Evolutionary conservation across 2,888 invertebrate species (phyloP).

Genomic region (Megastigmus dorsalis): DNA sequence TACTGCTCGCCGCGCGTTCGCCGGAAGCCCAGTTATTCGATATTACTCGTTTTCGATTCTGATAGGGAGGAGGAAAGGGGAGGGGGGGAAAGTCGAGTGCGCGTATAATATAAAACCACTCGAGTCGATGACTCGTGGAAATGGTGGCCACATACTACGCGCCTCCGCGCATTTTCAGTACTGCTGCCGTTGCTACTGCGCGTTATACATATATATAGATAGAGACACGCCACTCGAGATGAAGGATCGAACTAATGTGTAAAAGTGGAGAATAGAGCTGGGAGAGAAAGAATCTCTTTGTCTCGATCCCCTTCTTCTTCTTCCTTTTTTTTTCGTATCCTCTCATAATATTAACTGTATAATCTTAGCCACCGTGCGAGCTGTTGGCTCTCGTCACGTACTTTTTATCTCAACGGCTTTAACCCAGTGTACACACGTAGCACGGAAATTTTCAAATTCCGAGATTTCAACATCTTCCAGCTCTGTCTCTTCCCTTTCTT

Average conservation of each 20-base stretch:
- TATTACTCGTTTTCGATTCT: neutral
- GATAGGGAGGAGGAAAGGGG: neutral
- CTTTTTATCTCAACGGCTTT: neutral
- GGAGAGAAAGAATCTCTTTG: too few relatives aligned
- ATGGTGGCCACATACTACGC: neutral
- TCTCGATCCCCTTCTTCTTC: too few relatives aligned
- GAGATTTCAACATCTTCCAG: neutral
- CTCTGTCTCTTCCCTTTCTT: neutral
- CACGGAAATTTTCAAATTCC: neutral
- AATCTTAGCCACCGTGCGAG: neutral
- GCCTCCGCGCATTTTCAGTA: neutral
- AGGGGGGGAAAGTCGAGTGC: neutral
- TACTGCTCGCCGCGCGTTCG: neutral
- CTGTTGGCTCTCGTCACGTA: neutral
- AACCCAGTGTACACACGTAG: neutral
- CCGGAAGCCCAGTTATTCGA: conserved; percentile 15
- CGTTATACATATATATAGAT: neutral
- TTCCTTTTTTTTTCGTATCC: too few relatives aligned
- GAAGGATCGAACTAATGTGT: conserved; percentile 15
- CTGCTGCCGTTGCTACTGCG: neutral
- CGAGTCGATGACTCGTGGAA: conserved; percentile 39
- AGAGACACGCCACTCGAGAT: conserved; percentile 13
- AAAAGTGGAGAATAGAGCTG: conserved; percentile 10
- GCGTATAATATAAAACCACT: too few relatives aligned
- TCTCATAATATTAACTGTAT: too few relatives aligned